Evolutionary conservation across 2,113 vertebrate genomes (phyloP).

Genomic region (Paramisgurnus dabryanus): DNA sequence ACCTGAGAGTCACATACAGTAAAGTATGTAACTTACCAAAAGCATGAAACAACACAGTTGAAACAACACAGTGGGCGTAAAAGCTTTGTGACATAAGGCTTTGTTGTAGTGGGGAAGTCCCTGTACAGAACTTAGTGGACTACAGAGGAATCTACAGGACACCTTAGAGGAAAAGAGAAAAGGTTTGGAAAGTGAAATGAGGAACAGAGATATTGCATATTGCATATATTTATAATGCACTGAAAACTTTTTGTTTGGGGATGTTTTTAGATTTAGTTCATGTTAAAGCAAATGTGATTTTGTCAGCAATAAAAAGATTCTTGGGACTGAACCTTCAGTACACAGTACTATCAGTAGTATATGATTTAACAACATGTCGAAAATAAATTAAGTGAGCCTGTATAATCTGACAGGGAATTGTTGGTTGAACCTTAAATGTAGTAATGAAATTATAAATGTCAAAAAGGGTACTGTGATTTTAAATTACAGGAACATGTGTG

Average conservation of each 20-base stretch:
- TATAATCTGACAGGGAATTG: constrained; percentile 27
- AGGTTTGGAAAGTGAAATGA: constrained; percentile 11
- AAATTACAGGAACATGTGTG: background rate
- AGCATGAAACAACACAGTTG: background rate
- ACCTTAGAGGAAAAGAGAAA: constrained; percentile 25
- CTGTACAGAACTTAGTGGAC: background rate
- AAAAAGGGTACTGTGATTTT: background rate
- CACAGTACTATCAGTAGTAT: background rate
- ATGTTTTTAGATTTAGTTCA: too few species aligned
- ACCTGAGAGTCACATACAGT: background rate
- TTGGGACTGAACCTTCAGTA: background rate
- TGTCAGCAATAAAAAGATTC: background rate
- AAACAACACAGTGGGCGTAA: background rate
- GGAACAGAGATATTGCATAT: background rate
- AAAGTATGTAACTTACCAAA: background rate
- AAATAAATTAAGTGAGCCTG: constrained; percentile 19
- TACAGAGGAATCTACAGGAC: constrained; percentile 4
- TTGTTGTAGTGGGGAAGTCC: background rate
- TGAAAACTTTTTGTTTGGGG: too few species aligned
- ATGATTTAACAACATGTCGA: constrained; percentile 9
- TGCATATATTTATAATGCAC: background rate
- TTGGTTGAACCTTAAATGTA: background rate
- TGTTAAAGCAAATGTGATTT: background rate
- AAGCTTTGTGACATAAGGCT: background rate
- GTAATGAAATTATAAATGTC: constrained; percentile 5